These are phyloP conservation scores for Acomys russatus DNA, from an alignment of 2,797 vertebrate species.

Conservation along the genomic window DNA sequence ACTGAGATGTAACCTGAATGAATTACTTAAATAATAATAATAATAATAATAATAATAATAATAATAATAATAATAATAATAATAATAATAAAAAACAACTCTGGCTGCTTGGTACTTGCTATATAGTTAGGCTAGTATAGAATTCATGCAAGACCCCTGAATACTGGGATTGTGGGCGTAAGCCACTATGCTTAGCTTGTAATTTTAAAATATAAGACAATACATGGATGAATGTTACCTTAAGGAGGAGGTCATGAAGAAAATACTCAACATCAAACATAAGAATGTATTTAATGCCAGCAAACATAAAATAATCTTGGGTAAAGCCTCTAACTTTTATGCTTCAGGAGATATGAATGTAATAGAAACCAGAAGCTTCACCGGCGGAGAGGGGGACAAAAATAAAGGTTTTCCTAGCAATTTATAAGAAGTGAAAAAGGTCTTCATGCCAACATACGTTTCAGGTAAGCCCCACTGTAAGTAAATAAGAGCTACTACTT, in stretches of 20 bases:
- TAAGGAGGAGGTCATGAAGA: constrained; percentile 22
- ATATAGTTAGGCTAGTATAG: neutral
- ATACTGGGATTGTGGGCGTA: neutral
- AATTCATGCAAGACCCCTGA: neutral
- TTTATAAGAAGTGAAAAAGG: constrained; percentile 35
- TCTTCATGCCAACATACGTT: neutral
- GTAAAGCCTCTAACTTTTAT: neutral
- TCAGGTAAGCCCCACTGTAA: neutral
- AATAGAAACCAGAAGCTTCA: neutral
- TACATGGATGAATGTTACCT: constrained; percentile 6
- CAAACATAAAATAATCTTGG: constrained; percentile 36
- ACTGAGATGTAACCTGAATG: too few relatives aligned
- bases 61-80: too few relatives aligned
- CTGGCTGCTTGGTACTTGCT: neutral
- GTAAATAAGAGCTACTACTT: neutral
- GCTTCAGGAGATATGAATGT: constrained; percentile 23
- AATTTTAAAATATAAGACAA: constrained; percentile 20
- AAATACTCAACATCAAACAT: constrained; percentile 54
- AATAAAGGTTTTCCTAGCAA: constrained; percentile 28
- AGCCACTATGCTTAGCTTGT: neutral
- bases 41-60: too few relatives aligned
- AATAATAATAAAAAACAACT: too few relatives aligned
- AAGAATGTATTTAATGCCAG: constrained; percentile 33
- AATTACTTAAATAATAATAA: too few relatives aligned
- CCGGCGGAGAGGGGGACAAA: neutral